These are phyloP conservation scores for Montifringilla adamsi DNA, from an alignment of 2,113 vertebrate species.

Conservation along the genomic window DNA sequence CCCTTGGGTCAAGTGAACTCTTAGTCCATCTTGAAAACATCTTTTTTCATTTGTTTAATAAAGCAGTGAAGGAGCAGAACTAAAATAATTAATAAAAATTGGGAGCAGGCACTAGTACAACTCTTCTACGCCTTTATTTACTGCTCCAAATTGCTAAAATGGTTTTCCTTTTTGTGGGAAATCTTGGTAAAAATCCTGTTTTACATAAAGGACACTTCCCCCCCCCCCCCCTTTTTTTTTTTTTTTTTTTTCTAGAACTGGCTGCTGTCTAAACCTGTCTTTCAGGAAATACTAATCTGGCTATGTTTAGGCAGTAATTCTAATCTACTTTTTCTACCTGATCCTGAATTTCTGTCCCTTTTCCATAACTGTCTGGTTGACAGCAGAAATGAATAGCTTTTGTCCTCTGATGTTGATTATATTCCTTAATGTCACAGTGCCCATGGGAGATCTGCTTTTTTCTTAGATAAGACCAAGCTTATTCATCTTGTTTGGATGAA, in stretches of 20 bases:
- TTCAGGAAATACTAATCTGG: neutral
- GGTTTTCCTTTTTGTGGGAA: neutral
- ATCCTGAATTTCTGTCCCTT: neutral
- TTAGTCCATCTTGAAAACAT: neutral
- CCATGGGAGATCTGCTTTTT: neutral
- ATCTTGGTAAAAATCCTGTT: neutral
- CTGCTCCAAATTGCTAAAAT: neutral
- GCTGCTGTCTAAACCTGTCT: neutral
- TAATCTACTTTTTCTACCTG: neutral
- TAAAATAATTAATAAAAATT: neutral
- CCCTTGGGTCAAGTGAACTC: neutral
- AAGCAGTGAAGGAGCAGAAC: neutral
- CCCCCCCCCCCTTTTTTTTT: fast-evolving
- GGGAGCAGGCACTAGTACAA: neutral
- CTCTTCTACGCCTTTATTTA: neutral
- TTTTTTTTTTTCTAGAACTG: neutral
- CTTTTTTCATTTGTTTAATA: neutral
- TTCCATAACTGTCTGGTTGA: neutral
- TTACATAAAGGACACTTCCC: neutral
- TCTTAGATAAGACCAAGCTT: neutral
- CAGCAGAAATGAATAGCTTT: neutral
- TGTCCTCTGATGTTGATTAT: neutral
- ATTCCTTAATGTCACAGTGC: neutral
- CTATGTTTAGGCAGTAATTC: neutral
- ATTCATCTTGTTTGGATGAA: neutral